phyloP scores from a whole-genome alignment of 2,888 invertebrate species.

The Hydriomena furcata region DNA sequence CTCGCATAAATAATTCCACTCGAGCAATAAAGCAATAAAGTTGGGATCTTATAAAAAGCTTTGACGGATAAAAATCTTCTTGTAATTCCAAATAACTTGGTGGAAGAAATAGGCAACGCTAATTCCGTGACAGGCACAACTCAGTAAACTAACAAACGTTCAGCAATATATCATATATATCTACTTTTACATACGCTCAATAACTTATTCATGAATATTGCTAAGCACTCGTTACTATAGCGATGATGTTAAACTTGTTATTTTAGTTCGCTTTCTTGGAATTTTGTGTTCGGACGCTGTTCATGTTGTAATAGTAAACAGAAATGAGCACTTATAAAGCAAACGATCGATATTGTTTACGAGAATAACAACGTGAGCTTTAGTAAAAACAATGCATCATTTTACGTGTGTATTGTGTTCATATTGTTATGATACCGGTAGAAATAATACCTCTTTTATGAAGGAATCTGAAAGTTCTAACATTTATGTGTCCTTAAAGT shows the following conservation, averaged over 20 bases:
- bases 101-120: not conserved
- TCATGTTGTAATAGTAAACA: not conserved
- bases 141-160: not conserved
- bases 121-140: not conserved
- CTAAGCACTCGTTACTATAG: conserved; percentile 26
- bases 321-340: not conserved
- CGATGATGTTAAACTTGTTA: conserved; percentile 17
- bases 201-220: conserved; percentile 13
- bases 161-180: not conserved
- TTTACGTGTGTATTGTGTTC: conserved; percentile 1
- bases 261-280: conserved; percentile 10
- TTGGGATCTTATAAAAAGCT: too few species aligned
- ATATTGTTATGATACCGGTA: too few species aligned
- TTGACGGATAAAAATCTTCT: too few species aligned
- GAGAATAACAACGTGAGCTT: not conserved
- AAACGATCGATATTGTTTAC: not conserved
- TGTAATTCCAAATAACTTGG: not conserved
- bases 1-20: too few species aligned
- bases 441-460: too few species aligned
- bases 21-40: too few species aligned
- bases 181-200: conserved; percentile 4
- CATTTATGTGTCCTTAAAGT: too few species aligned
- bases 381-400: not conserved
- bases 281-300: conserved; percentile 2
- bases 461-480: too few species aligned